Evolutionary conservation across 2,113 vertebrate species (phyloP).

Genomic region (Plestiodon gilberti): DNA sequence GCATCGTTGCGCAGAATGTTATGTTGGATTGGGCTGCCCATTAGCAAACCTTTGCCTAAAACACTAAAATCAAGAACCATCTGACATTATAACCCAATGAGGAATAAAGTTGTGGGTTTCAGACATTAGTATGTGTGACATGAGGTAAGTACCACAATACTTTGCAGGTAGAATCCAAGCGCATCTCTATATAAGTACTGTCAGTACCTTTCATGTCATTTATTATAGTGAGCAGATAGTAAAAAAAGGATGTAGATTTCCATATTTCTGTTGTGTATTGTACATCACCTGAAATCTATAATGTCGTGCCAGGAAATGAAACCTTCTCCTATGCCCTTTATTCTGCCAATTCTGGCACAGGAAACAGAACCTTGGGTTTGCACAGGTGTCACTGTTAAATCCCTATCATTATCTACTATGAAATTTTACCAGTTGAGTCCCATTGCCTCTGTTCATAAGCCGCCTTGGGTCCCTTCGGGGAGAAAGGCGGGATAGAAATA

Average conservation of each 20-base stretch:
- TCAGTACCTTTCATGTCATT: conserved; percentile 23
- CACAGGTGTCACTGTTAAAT: neutral
- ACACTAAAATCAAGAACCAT: conserved; percentile 30
- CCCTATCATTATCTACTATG: neutral
- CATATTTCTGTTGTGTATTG: neutral
- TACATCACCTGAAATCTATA: neutral
- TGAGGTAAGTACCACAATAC: conserved; percentile 26
- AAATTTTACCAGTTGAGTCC: neutral
- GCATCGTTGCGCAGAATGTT: too few species aligned
- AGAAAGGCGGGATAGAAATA: too few species aligned
- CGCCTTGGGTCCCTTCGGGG: too few species aligned
- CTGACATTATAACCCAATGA: conserved; percentile 49
- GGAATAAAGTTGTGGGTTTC: conserved; percentile 49
- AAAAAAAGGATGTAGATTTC: neutral
- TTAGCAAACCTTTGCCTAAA: conserved; percentile 5
- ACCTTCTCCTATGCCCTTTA: neutral
- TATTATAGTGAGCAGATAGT: conserved; percentile 55
- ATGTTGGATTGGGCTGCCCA: neutral
- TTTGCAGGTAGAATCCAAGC: neutral
- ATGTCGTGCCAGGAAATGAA: neutral
- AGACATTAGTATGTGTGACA: conserved; percentile 43
- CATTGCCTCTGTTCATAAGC: neutral
- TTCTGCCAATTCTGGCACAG: neutral
- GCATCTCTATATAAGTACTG: conserved; percentile 46
- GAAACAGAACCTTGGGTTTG: neutral